Conservation (phyloP, 2,797 vertebrate genomes). For the Pantherophis vulpinus region DNA sequence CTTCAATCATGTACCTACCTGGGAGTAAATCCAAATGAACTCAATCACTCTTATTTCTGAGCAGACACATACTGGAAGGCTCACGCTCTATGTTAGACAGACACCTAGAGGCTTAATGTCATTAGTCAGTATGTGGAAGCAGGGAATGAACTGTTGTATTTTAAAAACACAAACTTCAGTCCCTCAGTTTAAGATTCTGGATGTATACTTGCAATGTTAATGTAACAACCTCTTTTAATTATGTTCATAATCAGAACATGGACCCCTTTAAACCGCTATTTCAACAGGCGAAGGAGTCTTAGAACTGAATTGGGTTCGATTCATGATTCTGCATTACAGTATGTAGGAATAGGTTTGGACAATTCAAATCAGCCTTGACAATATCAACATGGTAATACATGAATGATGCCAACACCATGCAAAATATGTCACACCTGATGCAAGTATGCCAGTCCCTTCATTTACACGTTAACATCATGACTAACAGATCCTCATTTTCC, state of each 20-base stretch:
- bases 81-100: not conserved
- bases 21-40: not conserved
- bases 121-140: not conserved
- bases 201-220: not conserved
- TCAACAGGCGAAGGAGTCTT: not conserved
- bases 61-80: not conserved
- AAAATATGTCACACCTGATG: not conserved
- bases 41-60: not conserved
- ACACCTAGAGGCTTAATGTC: not conserved
- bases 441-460: not conserved
- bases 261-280: not conserved
- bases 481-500: not conserved
- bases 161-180: not conserved
- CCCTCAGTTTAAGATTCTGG: not conserved
- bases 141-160: not conserved
- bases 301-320: not conserved
- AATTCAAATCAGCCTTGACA: not conserved
- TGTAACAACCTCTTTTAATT: not conserved
- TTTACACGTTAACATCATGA: not conserved
- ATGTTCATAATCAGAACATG: not conserved
- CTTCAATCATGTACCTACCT: not conserved
- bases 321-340: not conserved
- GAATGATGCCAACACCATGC: not conserved
- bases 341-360: not conserved
- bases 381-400: not conserved